Base-by-base conservation (phyloP, 1,140 invertebrate genomes). In the Apis dorsata region DNA sequence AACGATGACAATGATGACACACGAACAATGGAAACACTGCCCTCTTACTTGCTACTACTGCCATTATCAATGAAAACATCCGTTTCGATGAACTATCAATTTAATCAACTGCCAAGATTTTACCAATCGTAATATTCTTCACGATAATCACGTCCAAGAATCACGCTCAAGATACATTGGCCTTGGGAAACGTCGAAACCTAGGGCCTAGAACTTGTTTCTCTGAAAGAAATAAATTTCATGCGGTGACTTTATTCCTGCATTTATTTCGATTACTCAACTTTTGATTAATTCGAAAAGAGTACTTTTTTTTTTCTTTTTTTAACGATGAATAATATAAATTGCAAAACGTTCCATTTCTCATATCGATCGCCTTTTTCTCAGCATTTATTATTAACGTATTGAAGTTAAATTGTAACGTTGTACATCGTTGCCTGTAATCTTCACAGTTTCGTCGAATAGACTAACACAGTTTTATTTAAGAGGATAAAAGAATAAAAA, bases 351-450 rank as follows among this genome's bases (percentile, higher is more conserved):
- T 49, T 21, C 4, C n/a, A 1, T 71, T n/a, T 71, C 34, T 71
- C 53, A 72, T n/a, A n/a, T 24, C 21, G 17, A 12, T 49, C 34
- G 34, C 49, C 79, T 65, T 63, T 65, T 70, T 34, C 55, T 74
- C 49, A 74, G 69, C 60, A 73, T 80, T 80, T 80, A 73, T 65
- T 7, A 13, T 21, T n/a, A 24, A 71, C 68, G 49, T 69, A 57
- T 51, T 53, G 5, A 44, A 7, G 34, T 63, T 17, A 7, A 53
- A 10, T 44, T n/a, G 9, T 8, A 28, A 1, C 28, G 51, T 21
- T 44, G 34, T 44, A 7, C 34, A 15, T 74, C 51, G 11, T 70
- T 9, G 21, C 44, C 0, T 11, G n/a, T n/a, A 44, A 28, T 53
- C 71, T 57, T 44, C 73, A 17, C 44, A 15, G 51, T 81, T 51